Evolutionary conservation across 1,140 invertebrate genomes (phyloP).

Genomic region (Rhagoletis zephyria): DNA sequence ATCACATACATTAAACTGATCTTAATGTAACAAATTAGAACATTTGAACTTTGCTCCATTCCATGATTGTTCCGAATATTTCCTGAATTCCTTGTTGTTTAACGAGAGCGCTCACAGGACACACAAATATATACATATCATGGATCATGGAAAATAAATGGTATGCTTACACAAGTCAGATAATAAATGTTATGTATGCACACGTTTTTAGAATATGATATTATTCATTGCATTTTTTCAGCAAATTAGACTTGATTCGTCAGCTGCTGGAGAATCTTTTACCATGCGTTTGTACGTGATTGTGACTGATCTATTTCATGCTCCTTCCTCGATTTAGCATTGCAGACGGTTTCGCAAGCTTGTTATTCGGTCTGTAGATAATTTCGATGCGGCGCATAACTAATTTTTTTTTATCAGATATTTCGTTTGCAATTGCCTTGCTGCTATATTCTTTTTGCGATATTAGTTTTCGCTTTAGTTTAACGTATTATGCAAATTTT

Average conservation of each 20-base stretch:
- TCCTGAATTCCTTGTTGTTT: slow-evolving; percentile 7
- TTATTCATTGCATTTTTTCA: too few species aligned
- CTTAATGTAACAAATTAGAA: too few species aligned
- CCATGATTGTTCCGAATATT: not conserved
- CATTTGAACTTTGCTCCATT: too few species aligned
- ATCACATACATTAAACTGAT: too few species aligned
- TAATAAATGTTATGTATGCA: too few species aligned
- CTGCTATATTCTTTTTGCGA: not conserved
- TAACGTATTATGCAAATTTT: slow-evolving; percentile 44
- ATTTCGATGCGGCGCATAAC: not conserved
- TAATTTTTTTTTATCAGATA: not conserved
- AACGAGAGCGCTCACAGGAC: slow-evolving; percentile 8
- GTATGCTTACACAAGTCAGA: not conserved
- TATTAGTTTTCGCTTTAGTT: slow-evolving; percentile 30
- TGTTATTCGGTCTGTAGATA: not conserved
- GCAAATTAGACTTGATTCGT: not conserved
- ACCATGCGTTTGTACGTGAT: not conserved
- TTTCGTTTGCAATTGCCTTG: slow-evolving; percentile 26
- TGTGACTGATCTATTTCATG: not conserved
- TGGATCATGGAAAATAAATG: not conserved
- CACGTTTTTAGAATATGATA: too few species aligned
- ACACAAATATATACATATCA: not conserved
- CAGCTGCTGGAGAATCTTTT: not conserved
- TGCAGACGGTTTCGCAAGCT: not conserved
- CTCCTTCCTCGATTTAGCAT: too few species aligned